These are phyloP conservation scores for Palythoa grandis DNA, from an alignment of 92 coral and sea anemone genomes.

Conservation along the genomic window DNA sequence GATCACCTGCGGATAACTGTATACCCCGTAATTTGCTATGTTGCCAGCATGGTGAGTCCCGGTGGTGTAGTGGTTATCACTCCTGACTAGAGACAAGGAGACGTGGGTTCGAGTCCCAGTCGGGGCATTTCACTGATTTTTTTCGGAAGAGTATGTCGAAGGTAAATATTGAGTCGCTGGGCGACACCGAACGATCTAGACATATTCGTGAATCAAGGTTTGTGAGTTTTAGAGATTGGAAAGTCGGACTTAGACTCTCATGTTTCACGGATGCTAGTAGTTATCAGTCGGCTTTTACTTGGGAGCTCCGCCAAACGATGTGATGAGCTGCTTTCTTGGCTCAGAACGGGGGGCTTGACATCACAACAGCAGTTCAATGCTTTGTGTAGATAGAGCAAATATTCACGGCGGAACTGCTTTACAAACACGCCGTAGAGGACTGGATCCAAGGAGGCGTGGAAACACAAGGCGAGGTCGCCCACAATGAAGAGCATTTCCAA, in stretches of 20 bases:
- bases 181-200: too few relatives aligned
- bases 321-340: background rate
- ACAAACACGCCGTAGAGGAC: constrained; percentile 17
- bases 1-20: too few relatives aligned
- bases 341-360: background rate
- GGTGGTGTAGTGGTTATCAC: too few relatives aligned
- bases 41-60: too few relatives aligned
- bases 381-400: background rate
- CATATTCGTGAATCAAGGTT: too few relatives aligned
- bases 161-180: too few relatives aligned
- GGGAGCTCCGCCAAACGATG: background rate
- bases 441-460: constrained; percentile 34
- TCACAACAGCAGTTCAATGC: constrained; percentile 13
- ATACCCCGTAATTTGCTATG: too few relatives aligned
- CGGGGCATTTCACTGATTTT: too few relatives aligned
- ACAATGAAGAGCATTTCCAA: constrained; percentile 31
- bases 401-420: constrained; percentile 33
- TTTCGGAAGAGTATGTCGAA: too few relatives aligned
- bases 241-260: background rate
- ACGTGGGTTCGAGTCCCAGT: too few relatives aligned
- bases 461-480: constrained; percentile 31
- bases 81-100: too few relatives aligned
- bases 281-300: background rate
- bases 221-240: too few relatives aligned
- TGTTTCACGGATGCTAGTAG: background rate